These are phyloP conservation scores for Bubalus kerabau DNA, from an alignment of 2,113 vertebrate species.

Conservation along the genomic window DNA sequence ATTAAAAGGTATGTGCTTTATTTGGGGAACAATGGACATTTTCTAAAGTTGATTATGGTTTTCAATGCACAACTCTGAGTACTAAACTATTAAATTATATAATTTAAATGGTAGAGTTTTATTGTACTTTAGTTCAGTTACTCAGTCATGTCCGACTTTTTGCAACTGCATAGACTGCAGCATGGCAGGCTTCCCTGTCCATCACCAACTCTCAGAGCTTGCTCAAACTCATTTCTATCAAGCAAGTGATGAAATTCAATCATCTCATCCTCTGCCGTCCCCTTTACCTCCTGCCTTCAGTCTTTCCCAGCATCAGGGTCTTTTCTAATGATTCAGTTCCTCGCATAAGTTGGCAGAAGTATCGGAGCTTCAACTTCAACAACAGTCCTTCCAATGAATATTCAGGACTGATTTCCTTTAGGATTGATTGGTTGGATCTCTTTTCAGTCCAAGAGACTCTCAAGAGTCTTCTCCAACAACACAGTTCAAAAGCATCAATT, in stretches of 20 bases:
- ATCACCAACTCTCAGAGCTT: not conserved
- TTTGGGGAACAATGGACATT: not conserved
- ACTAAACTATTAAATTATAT: not conserved
- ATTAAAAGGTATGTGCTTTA: not conserved
- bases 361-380: not conserved
- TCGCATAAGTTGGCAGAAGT: not conserved
- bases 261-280: accelerated
- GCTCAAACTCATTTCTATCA: not conserved
- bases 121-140: not conserved
- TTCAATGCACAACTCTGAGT: not conserved
- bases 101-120: not conserved
- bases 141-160: not conserved
- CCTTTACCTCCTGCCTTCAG: not conserved
- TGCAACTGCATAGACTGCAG: not conserved
- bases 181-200: not conserved
- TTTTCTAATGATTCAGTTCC: not conserved
- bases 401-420: not conserved
- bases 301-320: not conserved
- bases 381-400: not conserved
- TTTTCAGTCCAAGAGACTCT: not conserved
- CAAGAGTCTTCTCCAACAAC: not conserved
- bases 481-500: not conserved
- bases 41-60: not conserved
- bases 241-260: not conserved
- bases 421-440: not conserved